Conservation (phyloP, 2,797 vertebrate species). For the Gymnoscopelus braueri region DNA sequence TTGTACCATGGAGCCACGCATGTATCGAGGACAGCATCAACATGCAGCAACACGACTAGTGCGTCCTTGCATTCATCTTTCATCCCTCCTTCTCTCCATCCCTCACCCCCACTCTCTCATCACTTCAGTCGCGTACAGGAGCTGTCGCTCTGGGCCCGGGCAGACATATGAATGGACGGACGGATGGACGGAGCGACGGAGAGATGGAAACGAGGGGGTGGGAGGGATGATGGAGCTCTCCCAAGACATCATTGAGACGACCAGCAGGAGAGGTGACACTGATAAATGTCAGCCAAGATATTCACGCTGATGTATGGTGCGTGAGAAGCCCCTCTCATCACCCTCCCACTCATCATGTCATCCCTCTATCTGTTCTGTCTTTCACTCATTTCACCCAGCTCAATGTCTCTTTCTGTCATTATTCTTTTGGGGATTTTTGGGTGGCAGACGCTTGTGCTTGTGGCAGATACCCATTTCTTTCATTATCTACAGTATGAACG, state of each 20-base stretch:
- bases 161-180: conserved; percentile 41
- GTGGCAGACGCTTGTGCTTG: background rate
- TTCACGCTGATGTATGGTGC: conserved; percentile 35
- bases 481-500: background rate
- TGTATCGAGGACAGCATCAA: conserved; percentile 25
- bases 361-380: background rate
- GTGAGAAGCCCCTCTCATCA: conserved; percentile 28
- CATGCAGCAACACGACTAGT: conserved; percentile 35
- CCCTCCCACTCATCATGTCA: conserved; percentile 39
- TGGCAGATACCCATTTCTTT: conserved; percentile 32
- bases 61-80: conserved; percentile 51
- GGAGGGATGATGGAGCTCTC: conserved; percentile 49
- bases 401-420: background rate
- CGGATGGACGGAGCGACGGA: conserved; percentile 31
- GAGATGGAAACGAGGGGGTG: background rate
- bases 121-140: conserved; percentile 39
- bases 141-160: conserved; percentile 29
- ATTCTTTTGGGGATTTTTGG: background rate
- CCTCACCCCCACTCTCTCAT: conserved; percentile 28
- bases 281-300: conserved; percentile 64
- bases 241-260: conserved; percentile 39
- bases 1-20: background rate
- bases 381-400: background rate
- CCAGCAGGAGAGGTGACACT: conserved; percentile 44
- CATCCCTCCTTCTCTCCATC: conserved; percentile 9